Evolutionary conservation across 1,140 invertebrate genomes (phyloP), one percentile per base, ranked within the genome.

Genomic region (Calosoma granatense): DNA sequence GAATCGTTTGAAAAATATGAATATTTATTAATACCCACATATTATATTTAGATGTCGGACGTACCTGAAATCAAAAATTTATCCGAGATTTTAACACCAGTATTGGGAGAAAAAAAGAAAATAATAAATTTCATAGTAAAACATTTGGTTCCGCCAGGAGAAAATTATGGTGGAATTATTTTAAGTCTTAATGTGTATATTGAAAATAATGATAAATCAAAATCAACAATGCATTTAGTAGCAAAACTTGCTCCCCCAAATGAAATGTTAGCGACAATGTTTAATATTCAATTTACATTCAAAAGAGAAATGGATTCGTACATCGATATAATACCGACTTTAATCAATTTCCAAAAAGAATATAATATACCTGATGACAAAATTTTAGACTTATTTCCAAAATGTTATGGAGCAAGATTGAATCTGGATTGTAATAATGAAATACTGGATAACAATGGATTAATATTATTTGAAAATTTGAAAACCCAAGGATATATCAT

Each of bases 231-330:
- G 9, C 65, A 77, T 55, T 52, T 82, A 0, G 78, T 82, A 6
- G 76, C 74, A 0, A 83, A 83, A 64, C 65, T 82, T 36, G 78
- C 79, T 1, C 74, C 81, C 0, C 77, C 72, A 2, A 81, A 79
- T 22, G 71, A 74, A 1, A 72, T 80, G 56, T 67, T 79, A 1
- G 63, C 78, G 57, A 67, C 76, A 20, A 65, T 81, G 6, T 82
- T 83, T 61, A 75, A 81, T 60, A 78, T 78, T 14, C 75, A 78
- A 26, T 65, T 78, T 0, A 77, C 80, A 0, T 82, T 81, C 58
- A 68, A 74, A 3, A 81, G 81, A 20, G 81, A 83, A 64, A 64
- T 81, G 14, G 62, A 74, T 1, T 78, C 80, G n/a, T 83, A 82
- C 54, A 66, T 70, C 23, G 67, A 67, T 21, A 64, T 80, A 51